Evolutionary conservation across 2,888 invertebrate genomes (phyloP).

Genomic region (Argyresthia albistria): DNA sequence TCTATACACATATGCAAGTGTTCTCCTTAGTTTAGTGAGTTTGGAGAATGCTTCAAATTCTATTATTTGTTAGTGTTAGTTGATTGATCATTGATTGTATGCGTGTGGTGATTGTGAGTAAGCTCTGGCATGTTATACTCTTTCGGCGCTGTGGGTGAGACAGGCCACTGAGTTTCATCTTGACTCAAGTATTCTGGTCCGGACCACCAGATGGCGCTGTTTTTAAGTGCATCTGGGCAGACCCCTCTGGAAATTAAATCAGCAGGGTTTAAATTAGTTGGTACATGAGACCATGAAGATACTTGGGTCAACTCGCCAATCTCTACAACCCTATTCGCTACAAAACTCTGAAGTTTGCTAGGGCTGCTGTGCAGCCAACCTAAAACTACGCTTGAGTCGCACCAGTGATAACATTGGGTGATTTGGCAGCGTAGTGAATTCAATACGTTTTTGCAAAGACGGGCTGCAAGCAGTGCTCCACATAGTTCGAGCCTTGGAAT

Average conservation of each 20-base stretch:
- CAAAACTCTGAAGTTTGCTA: neutral
- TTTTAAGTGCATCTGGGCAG: neutral
- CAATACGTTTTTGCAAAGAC: neutral
- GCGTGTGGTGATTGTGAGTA: neutral
- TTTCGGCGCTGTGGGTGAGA: neutral
- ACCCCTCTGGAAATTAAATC: neutral
- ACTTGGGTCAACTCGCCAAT: neutral
- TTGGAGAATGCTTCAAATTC: neutral
- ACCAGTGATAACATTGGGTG: neutral
- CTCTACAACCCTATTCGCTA: neutral
- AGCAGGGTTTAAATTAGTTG: neutral
- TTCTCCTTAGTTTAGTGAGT: neutral
- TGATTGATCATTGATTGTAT: neutral
- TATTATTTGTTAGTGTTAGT: neutral
- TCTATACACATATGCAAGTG: neutral
- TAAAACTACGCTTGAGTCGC: neutral
- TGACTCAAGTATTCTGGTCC: neutral
- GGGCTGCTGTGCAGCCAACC: neutral
- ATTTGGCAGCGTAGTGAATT: neutral
- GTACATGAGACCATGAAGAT: neutral
- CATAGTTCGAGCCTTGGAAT: neutral
- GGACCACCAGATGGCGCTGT: neutral
- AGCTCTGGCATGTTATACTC: neutral
- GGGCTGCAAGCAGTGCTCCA: neutral
- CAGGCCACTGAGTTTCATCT: neutral